A percentile compares a stretch with the other conserved stretches of the same genome.
These are phyloP conservation scores for Trachemys scripta DNA, from an alignment of 2,113 vertebrate genomes.

Conservation along the genomic window DNA sequence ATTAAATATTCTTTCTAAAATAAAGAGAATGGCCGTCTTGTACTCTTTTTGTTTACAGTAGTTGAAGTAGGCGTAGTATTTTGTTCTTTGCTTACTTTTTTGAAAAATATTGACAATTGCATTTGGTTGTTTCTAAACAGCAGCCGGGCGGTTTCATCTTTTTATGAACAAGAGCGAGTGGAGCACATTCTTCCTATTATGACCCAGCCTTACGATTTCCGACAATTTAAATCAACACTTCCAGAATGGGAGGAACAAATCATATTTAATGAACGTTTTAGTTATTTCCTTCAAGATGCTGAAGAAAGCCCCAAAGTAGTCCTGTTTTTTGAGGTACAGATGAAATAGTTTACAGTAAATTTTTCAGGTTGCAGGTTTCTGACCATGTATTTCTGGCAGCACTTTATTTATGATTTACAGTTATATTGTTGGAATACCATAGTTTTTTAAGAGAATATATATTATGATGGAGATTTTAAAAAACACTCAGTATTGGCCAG, in stretches of 20 bases:
- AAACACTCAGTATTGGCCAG: neutral
- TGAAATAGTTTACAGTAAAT: neutral
- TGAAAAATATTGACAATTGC: neutral
- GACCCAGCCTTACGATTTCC: conserved; percentile 94
- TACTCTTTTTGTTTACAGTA: neutral
- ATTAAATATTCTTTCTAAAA: neutral
- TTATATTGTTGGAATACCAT: neutral
- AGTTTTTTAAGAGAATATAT: neutral
- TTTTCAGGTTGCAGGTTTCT: neutral
- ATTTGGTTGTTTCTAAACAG: conserved; percentile 77
- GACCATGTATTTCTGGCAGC: neutral
- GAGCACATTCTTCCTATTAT: conserved; percentile 91
- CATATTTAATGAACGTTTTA: conserved; percentile 94
- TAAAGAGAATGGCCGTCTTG: neutral
- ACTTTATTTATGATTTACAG: neutral
- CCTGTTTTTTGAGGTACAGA: conserved; percentile 93
- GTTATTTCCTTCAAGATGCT: conserved; percentile 86
- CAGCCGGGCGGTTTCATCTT: conserved; percentile 87
- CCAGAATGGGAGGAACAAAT: conserved; percentile 97
- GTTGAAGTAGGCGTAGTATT: neutral
- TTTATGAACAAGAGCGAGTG: conserved; percentile 86
- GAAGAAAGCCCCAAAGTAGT: conserved; percentile 85
- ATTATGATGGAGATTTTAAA: neutral
- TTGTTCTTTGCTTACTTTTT: neutral
- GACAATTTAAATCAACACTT: conserved; percentile 88